Evolutionary conservation across 2,888 invertebrate genomes (phyloP).

Genomic region (Punctoribates punctum): DNA sequence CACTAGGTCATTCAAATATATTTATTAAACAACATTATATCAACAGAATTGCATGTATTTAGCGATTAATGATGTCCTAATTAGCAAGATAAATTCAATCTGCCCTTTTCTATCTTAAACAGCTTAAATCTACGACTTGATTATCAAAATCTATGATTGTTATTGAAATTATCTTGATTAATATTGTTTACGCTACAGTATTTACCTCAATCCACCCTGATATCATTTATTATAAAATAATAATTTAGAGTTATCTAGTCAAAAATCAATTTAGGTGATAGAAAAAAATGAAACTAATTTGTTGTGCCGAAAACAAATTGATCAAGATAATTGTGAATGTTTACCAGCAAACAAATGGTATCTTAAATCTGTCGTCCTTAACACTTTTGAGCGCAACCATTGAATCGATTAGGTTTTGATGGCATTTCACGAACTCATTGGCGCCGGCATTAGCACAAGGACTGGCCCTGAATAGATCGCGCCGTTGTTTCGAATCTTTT

Average conservation of each 20-base stretch:
- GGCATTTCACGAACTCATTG: slow-evolving; percentile 11
- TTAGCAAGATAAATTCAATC: no score
- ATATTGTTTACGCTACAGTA: no score
- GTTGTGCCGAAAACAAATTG: neutral
- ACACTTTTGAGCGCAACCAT: neutral
- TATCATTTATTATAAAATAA: no score
- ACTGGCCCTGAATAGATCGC: slow-evolving; percentile 11
- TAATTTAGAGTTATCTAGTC: no score
- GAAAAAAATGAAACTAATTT: no score
- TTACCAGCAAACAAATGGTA: slow-evolving; percentile 27
- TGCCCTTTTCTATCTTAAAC: no score
- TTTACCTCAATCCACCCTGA: no score
- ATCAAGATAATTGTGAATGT: neutral
- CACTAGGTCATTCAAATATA: neutral
- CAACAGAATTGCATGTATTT: neutral
- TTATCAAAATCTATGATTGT: no score
- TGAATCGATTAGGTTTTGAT: slow-evolving; percentile 22
- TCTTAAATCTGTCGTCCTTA: slow-evolving; percentile 21
- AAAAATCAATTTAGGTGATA: no score
- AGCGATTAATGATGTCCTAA: neutral
- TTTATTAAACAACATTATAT: neutral
- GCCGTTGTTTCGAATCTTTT: neutral
- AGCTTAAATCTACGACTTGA: no score
- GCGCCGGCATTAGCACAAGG: slow-evolving; percentile 15
- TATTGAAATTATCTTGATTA: no score